phyloP scores from a whole-genome alignment of 2,888 invertebrate species.

The Gymnoscelis rufifasciata region DNA sequence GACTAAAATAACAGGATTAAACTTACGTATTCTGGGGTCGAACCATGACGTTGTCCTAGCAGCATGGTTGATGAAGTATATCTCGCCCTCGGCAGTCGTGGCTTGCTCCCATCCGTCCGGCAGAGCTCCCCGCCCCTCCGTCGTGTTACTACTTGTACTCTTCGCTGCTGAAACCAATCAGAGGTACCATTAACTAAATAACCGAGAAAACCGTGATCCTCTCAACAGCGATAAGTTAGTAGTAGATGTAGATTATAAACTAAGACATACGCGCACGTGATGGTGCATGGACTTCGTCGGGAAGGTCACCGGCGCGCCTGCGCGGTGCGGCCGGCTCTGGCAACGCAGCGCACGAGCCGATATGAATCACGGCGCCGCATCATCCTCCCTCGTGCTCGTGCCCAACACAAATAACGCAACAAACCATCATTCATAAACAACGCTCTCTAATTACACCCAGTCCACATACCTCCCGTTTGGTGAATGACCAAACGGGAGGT shows the following conservation, averaged over 20 bases:
- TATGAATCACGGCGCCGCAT: constrained; percentile 35
- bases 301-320: constrained; percentile 54
- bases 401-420: constrained; percentile 37
- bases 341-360: constrained; percentile 26
- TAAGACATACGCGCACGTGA: constrained; percentile 59
- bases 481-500: too few species aligned
- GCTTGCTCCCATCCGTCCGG: constrained; percentile 95
- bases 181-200: constrained; percentile 39
- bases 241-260: constrained; percentile 46
- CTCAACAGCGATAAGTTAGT: constrained; percentile 75
- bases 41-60: constrained; percentile 98
- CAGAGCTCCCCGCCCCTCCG: constrained; percentile 85
- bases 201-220: constrained; percentile 51
- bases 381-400: constrained; percentile 34
- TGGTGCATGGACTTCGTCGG: constrained; percentile 49
- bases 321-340: constrained; percentile 34
- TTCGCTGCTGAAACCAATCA: constrained; percentile 77
- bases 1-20: too few species aligned
- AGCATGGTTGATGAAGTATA: constrained; percentile 94
- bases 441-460: constrained; percentile 36
- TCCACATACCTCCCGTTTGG: too few species aligned
- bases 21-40: constrained; percentile 98
- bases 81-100: constrained; percentile 89
- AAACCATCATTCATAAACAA: constrained; percentile 62
- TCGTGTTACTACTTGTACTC: constrained; percentile 75